phyloP scores from a whole-genome alignment of 2,888 invertebrate species.

The Aradus depressus region DNA sequence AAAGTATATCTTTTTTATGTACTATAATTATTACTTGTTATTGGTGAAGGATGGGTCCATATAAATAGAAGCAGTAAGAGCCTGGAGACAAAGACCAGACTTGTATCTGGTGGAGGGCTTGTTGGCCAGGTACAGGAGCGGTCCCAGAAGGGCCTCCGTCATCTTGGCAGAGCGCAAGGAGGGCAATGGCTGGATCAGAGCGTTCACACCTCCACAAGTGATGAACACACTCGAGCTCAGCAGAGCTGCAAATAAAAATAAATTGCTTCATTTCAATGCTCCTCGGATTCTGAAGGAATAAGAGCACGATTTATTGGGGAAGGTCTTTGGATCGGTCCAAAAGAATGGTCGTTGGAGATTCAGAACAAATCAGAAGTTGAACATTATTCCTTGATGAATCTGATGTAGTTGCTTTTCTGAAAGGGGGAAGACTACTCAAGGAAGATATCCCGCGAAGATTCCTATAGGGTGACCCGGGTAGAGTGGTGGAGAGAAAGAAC shows the following conservation, averaged over 20 bases:
- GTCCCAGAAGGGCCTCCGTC: conserved; percentile 81
- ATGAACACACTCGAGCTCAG: conserved; percentile 71
- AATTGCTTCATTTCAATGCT: too few species aligned
- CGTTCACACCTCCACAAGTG: conserved; percentile 69
- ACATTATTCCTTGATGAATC: too few species aligned
- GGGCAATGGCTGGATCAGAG: conserved; percentile 67
- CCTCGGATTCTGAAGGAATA: not conserved
- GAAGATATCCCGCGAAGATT: too few species aligned
- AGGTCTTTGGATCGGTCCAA: not conserved
- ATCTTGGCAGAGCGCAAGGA: conserved; percentile 80
- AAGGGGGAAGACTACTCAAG: too few species aligned
- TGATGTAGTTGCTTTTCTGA: too few species aligned
- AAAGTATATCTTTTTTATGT: not conserved
- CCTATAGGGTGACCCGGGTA: too few species aligned
- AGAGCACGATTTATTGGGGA: too few species aligned
- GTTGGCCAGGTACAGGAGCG: conserved; percentile 72
- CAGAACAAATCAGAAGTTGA: not conserved
- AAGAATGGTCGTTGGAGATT: not conserved
- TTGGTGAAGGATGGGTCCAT: conserved; percentile 23
- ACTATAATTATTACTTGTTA: conserved; percentile 8
- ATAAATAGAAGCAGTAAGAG: conserved; percentile 54
- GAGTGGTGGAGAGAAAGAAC: too few species aligned
- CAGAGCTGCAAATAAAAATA: conserved; percentile 48
- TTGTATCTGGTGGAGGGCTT: conserved; percentile 66
- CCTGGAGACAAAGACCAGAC: conserved; percentile 69